These are phyloP conservation scores for Luscinia megarhynchos DNA, from an alignment of 2,797 vertebrate genomes.

Conservation along the genomic window DNA sequence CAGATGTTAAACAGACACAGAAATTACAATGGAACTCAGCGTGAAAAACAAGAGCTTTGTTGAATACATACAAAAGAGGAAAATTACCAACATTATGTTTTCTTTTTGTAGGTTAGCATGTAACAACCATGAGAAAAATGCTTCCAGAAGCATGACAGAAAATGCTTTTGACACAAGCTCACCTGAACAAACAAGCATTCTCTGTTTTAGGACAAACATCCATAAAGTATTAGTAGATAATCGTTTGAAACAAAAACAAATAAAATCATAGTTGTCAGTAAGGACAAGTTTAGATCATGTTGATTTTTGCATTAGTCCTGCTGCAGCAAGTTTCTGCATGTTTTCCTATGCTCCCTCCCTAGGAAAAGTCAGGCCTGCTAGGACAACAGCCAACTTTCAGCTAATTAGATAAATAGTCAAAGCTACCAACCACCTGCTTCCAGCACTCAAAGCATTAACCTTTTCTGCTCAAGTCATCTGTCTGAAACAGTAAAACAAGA, in stretches of 20 bases:
- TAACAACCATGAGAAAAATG: fast-evolving
- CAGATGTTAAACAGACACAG: background rate
- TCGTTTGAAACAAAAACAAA: slow-evolving; percentile 62
- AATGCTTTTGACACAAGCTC: slow-evolving; percentile 15
- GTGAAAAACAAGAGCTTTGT: background rate
- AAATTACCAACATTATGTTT: background rate
- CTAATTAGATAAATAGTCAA: slow-evolving; percentile 62
- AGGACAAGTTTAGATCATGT: slow-evolving; percentile 19
- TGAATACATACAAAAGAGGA: background rate
- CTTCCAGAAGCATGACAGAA: background rate
- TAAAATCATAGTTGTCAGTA: slow-evolving; percentile 43
- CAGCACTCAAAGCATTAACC: slow-evolving; percentile 52
- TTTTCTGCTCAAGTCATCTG: slow-evolving; percentile 55
- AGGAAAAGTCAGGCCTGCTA: slow-evolving; percentile 44
- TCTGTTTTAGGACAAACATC: slow-evolving; percentile 51
- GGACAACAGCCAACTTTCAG: slow-evolving; percentile 66
- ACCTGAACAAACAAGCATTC: background rate
- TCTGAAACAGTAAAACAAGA: slow-evolving; percentile 56
- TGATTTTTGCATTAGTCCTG: slow-evolving; percentile 65
- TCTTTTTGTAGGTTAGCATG: background rate
- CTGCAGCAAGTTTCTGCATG: slow-evolving; percentile 69
- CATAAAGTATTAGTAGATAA: slow-evolving; percentile 29
- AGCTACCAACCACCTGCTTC: slow-evolving; percentile 72
- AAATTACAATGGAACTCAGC: background rate
- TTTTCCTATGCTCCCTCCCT: slow-evolving; percentile 31